Base-by-base conservation (phyloP, 2,113 vertebrate genomes). In the Choloepus hoffmanni region DNA sequence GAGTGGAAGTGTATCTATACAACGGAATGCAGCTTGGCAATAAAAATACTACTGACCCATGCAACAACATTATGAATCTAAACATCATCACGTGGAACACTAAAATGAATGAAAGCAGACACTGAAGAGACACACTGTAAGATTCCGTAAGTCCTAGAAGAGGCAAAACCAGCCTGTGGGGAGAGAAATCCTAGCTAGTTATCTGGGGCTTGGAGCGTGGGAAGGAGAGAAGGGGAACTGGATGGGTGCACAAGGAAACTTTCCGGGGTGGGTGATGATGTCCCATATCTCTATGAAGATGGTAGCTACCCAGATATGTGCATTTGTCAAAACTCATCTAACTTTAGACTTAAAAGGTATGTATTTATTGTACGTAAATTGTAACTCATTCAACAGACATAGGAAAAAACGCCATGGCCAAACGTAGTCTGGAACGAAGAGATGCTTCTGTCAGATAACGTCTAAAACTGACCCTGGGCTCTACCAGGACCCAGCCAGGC, bases 251-350 rank as follows among this genome's bases (percentile, higher is more conserved):
- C 13, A 13, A 33, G 67, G 67, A 40, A 11, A 45, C 2, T 19
- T 33, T 5, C 6, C 0, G 2, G 33, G 45, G 58, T 3, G 36
- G 60, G 36, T 87, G 50, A 50, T 60, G 53, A 74, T 2, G 14
- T 23, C 15, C 33, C 4, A 0, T 3, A 23, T 62, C 48, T 26
- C 19, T 21, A 18, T 12, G 4, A 11, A 55, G 26, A 19, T 0
- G 10, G 26, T 0, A 24, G 53, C 3, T 28, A 40, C 4, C 18
- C 50, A 40, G 33, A 3, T 12, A 9, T 3, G 4, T 0, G 12
- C 16, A 18, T 43, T 2, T 53, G 40, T 68, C 85, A 78, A 48
- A 23, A 26, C 2, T 19, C 45, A 40, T 43, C 18, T 30, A n/a
- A 30, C 19, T 45, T 3, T 3, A 33, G 33, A 43, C 23, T 16